Base-by-base conservation (phyloP, 1,140 invertebrate species). In the Camponotus vicinus region DNA sequence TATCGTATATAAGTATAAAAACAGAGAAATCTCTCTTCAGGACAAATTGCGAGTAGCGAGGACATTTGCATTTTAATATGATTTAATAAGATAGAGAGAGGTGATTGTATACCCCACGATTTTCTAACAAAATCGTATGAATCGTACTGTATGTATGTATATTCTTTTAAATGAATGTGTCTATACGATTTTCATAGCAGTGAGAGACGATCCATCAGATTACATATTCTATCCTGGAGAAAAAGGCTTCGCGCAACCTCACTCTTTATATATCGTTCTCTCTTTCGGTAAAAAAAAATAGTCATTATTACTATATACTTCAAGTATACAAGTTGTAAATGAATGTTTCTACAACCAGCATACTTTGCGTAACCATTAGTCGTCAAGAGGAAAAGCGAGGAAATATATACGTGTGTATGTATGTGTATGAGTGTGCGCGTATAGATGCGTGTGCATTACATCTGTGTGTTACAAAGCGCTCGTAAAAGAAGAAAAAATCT, bases 231-330 rank as follows among this genome's bases (percentile, higher is more conserved):
- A 73, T 73, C 57, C 73, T 83, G 13, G 57, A 57, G 55, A 71
- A 70, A 73, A 83, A 83, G 69, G 79, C 79, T 83, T 83, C 79
- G 79, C 70, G 70, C 79, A 83, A 83, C 67, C 79, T 83, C 79
- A 83, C 79, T 83, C 79, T 83, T 83, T 83, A 83, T 83, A 83
- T 83, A 83, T 83, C 57, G 79, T 83, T 83, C 79, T 83, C 67
- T 70, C 79, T 83, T 83, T 83, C 69, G 79, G 69, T 73, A 83
- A 52, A 52, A 52, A 42, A 52, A 52, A 18, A 83, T 83, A 83
- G 69, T 61, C 49, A 83, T 83, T 75, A 83, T 75, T 75, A 75
- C 67, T 82, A 82, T 83, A 61, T 75, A 83, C 79, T 83, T 75
- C 69, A 83, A 75, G 79, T 83, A 83, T 75, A 83, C 79, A 83